Base-by-base conservation (phyloP, 1,140 invertebrate genomes). In the Magallana ariakensis region DNA sequence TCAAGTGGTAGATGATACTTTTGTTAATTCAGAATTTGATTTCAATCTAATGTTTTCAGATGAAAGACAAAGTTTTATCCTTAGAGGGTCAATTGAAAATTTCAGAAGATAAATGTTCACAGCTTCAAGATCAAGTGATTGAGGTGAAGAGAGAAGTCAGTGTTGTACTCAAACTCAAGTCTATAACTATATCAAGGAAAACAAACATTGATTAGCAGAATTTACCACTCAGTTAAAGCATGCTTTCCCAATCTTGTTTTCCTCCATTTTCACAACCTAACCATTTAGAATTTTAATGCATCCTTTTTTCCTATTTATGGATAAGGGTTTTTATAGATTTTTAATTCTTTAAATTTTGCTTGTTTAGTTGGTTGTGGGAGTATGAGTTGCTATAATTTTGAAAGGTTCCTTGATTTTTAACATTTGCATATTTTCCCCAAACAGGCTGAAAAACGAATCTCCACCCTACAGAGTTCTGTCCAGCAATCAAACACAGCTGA, bases 31-130 rank as follows among this genome's bases (percentile, higher is more conserved):
- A 54, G n/a, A 57, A 16, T 22, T 83, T 46, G 26, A 58, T 58
- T 19, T 19, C 60, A 46, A 62, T 60, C 33, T 84, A 84, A 56
- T 88, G 53, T 89, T 91, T 75, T 86, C 90, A 94, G 93, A 92
- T 94, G 92, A 90, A 93, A 87, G 88, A 85, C 16, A 92, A 91
- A 86, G 88, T 94, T 13, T 85, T 86, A 56, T 86, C 82, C 54
- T 81, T 94, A 84, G 92, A 93, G 66, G 60, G 26, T 53, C 88
- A 93, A 87, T 87, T 94, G 75, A 89, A 90, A 70, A 83, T 87
- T n/a, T 91, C 92, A 62, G 87, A 92, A 70, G 90, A 92, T 33
- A 91, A 85, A 66, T 88, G 90, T 84, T 86, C 85, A 85, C 84
- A 89, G 60, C 86, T 92, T 83, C 88, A 91, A 80, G 87, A 70